These are phyloP conservation scores for Decapterus maruadsi DNA, from an alignment of 2,797 vertebrate genomes.

Conservation along the genomic window DNA sequence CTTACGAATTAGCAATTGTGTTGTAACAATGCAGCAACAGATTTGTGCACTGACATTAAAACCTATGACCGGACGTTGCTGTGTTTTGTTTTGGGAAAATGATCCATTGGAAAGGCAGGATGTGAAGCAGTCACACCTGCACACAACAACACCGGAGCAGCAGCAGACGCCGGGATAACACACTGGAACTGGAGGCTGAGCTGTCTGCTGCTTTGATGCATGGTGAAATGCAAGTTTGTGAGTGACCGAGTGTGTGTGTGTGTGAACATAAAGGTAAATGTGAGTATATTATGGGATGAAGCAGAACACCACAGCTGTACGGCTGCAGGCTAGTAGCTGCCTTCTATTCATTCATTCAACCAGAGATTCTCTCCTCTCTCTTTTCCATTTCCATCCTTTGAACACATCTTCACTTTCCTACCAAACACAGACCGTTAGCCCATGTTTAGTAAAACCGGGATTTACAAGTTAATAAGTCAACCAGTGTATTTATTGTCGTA, in stretches of 20 bases:
- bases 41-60: background rate
- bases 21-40: too few species aligned
- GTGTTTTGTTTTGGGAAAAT: background rate
- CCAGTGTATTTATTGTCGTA: too few species aligned
- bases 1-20: too few species aligned
- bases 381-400: conserved; percentile 32
- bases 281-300: conserved; percentile 41
- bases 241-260: background rate
- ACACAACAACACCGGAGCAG: background rate
- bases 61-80: background rate
- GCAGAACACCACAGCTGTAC: conserved; percentile 34
- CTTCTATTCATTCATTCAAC: conserved; percentile 45
- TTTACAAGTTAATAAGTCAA: too few species aligned
- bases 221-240: conserved; percentile 1
- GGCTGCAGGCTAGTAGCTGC: conserved; percentile 44
- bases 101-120: background rate
- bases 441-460: too few species aligned
- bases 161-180: background rate
- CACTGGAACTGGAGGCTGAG: background rate
- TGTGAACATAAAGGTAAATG: conserved; percentile 20
- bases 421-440: conserved; percentile 2
- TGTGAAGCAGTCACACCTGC: background rate
- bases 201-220: background rate
- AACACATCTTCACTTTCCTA: conserved; percentile 37
- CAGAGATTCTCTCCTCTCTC: conserved; percentile 31